Conservation (phyloP, 2,797 vertebrate species). For the Synaphobranchus kaupii region DNA sequence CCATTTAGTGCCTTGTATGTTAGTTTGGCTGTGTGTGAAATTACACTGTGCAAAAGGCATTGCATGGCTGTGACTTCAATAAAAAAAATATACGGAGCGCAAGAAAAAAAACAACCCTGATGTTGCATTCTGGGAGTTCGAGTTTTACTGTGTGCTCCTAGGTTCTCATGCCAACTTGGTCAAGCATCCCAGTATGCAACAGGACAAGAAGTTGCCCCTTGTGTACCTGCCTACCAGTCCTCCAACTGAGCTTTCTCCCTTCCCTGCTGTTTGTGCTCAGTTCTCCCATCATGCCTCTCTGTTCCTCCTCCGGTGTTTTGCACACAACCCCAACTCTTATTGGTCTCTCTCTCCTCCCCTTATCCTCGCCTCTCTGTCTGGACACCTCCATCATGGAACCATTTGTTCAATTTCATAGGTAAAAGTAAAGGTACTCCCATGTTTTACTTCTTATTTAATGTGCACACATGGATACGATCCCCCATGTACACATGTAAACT, state of each 20-base stretch:
- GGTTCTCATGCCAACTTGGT: constrained; percentile 1
- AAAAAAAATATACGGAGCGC: background rate
- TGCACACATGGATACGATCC: constrained; percentile 26
- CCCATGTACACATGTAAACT: background rate
- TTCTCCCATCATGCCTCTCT: constrained; percentile 60
- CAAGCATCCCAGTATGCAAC: constrained; percentile 49
- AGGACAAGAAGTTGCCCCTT: constrained; percentile 35
- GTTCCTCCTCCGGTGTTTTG: constrained; percentile 65
- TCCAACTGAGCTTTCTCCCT: constrained; percentile 22
- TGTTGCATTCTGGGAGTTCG: constrained; percentile 10
- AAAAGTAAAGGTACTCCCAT: constrained; percentile 89
- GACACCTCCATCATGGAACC: constrained; percentile 88
- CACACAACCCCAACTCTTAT: constrained; percentile 82
- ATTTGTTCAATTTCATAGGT: constrained; percentile 88
- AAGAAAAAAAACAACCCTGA: background rate
- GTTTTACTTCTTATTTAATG: constrained; percentile 57
- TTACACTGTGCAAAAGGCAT: background rate
- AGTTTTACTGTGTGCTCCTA: background rate
- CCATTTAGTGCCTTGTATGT: constrained; percentile 47
- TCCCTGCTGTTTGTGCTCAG: constrained; percentile 46
- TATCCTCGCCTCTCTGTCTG: constrained; percentile 75
- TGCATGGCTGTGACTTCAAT: constrained; percentile 4
- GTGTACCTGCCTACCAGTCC: constrained; percentile 32
- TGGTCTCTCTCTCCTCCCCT: constrained; percentile 82
- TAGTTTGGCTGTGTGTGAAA: constrained; percentile 35